Percentiles rank a stretch among this genome's conserved stretches.
phyloP scores from a whole-genome alignment of 2,797 vertebrate genomes.

The Catostomus latipinnis region DNA sequence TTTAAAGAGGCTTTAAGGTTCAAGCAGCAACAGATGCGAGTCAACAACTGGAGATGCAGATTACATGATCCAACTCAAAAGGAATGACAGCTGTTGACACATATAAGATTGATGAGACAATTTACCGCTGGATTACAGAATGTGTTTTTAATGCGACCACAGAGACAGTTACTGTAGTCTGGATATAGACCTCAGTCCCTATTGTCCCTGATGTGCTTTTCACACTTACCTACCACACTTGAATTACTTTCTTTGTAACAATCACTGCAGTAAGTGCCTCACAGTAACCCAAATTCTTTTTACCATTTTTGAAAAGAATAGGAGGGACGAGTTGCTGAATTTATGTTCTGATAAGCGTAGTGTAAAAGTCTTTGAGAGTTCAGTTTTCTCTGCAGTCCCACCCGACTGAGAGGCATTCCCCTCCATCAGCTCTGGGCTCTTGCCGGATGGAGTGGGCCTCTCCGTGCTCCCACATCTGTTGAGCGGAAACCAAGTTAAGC shows the following conservation, averaged over 20 bases:
- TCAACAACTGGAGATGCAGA: not conserved
- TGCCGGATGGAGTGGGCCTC: conserved; percentile 35
- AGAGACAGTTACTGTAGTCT: not conserved
- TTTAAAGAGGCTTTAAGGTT: not conserved
- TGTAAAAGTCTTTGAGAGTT: not conserved
- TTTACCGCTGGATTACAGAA: not conserved
- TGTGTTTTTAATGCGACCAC: not conserved
- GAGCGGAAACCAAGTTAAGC: conserved; percentile 68
- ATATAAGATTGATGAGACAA: not conserved
- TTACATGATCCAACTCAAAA: not conserved
- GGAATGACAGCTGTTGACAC: not conserved
- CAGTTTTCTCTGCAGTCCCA: not conserved
- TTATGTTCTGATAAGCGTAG: too few relatives aligned
- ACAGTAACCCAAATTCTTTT: too few relatives aligned
- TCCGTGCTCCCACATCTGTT: conserved; percentile 70
- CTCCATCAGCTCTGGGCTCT: not conserved
- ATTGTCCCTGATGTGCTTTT: too few relatives aligned
- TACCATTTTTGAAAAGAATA: too few relatives aligned
- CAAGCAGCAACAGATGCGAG: not conserved
- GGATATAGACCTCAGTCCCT: not conserved
- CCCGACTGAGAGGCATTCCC: not conserved
- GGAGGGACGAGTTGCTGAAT: too few relatives aligned
- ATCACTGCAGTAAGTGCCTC: too few relatives aligned
- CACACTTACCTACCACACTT: too few relatives aligned
- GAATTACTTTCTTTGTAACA: too few relatives aligned